These are phyloP conservation scores for Drosophila aff. DNA, from an alignment of 1,140 invertebrate genomes.

Conservation along the genomic window DNA sequence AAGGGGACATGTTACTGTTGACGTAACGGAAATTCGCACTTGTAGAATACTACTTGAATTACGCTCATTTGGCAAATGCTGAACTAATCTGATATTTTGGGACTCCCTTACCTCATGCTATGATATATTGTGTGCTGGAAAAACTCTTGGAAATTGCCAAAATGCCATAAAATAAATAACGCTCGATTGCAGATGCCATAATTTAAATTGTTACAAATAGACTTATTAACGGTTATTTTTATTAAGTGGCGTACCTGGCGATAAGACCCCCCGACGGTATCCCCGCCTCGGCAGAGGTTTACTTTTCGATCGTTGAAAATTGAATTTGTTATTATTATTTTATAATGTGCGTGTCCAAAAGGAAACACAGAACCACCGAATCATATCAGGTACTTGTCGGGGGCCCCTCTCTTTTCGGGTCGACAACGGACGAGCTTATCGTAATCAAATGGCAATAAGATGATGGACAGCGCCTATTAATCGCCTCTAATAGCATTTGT, in stretches of 20 bases:
- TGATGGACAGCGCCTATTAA: constrained; percentile 83
- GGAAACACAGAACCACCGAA: neutral
- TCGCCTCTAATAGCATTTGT: constrained; percentile 82
- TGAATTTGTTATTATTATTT: constrained; percentile 70
- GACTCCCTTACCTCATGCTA: constrained; percentile 42
- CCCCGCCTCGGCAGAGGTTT: neutral
- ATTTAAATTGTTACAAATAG: constrained; percentile 81
- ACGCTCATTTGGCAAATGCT: constrained; percentile 40
- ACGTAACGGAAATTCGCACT: constrained; percentile 70
- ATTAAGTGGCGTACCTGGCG: constrained; percentile 72
- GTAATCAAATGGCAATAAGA: constrained; percentile 73
- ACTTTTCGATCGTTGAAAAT: constrained; percentile 61
- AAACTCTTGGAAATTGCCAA: constrained; percentile 13
- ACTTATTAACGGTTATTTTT: constrained; percentile 79
- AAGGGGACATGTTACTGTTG: constrained; percentile 21
- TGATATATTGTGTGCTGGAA: neutral
- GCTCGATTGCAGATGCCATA: constrained; percentile 60
- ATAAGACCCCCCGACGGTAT: constrained; percentile 46
- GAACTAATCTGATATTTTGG: constrained; percentile 53
- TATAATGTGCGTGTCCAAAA: constrained; percentile 50
- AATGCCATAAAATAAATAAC: constrained; percentile 38
- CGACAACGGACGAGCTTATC: constrained; percentile 65
- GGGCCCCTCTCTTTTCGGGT: neutral
- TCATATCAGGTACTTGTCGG: constrained; percentile 33
- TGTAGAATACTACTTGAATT: constrained; percentile 45